phyloP scores from a whole-genome alignment of 2,888 invertebrate genomes.

The Temnothorax unifasciatus region DNA sequence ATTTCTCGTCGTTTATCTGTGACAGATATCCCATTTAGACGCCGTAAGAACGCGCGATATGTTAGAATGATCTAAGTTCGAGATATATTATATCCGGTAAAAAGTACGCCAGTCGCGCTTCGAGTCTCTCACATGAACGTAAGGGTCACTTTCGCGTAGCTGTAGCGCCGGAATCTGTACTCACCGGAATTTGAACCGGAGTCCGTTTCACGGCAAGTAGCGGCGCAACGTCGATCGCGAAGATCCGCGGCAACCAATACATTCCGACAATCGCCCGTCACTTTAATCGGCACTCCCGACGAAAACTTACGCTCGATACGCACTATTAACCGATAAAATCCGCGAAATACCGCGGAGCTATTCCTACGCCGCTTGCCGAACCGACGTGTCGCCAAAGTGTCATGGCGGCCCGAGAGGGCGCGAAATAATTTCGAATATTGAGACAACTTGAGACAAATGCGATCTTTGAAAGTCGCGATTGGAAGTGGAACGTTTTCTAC shows the following conservation, averaged over 20 bases:
- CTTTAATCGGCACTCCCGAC: background rate
- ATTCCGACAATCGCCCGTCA: background rate
- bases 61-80: background rate
- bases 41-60: background rate
- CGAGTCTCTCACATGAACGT: background rate
- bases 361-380: background rate
- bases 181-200: background rate
- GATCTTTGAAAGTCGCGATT: background rate
- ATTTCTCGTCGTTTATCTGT: background rate
- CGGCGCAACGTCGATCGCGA: background rate
- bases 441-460: background rate
- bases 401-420: background rate
- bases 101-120: background rate
- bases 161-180: background rate
- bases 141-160: background rate
- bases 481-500: background rate
- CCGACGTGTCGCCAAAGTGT: background rate
- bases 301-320: background rate
- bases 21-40: background rate
- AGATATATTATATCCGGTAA: background rate
- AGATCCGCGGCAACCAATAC: background rate
- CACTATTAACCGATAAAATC: background rate
- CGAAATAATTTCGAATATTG: background rate
- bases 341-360: background rate
- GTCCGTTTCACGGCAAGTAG: background rate